Percentiles rank a stretch among this genome's conserved stretches.
Conservation (phyloP, 2,797 vertebrate species). For the Serranus cabrilla region DNA sequence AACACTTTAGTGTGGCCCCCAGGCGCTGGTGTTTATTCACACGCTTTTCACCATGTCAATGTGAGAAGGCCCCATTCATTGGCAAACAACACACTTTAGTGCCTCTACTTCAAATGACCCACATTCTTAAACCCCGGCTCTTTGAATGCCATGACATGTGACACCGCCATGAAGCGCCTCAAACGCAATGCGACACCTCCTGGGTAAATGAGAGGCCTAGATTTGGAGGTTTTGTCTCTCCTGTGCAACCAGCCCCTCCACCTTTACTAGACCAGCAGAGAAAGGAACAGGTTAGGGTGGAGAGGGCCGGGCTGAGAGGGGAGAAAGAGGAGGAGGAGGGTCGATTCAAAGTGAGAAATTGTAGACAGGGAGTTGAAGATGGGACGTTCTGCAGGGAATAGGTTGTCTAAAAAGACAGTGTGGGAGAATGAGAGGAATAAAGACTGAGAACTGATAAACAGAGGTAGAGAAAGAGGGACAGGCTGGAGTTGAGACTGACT, state of each 20-base stretch:
- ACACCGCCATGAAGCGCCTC: slow-evolving; percentile 80
- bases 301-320: slow-evolving; percentile 36
- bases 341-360: slow-evolving; percentile 62
- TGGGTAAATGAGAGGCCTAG: slow-evolving; percentile 80
- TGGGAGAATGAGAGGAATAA: slow-evolving; percentile 71
- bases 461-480: slow-evolving; percentile 53
- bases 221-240: slow-evolving; percentile 75
- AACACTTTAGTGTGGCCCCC: slow-evolving; percentile 82
- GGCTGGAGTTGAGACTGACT: slow-evolving; percentile 57
- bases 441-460: slow-evolving; percentile 41
- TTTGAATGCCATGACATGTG: slow-evolving; percentile 84
- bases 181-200: slow-evolving; percentile 82
- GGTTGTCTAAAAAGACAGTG: slow-evolving; percentile 57
- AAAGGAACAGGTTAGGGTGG: slow-evolving; percentile 73
- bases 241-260: slow-evolving; percentile 1
- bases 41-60: slow-evolving; percentile 85
- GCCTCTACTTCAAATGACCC: slow-evolving; percentile 89
- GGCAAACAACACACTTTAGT: slow-evolving; percentile 87
- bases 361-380: slow-evolving; percentile 61
- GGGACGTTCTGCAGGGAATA: slow-evolving; percentile 68
- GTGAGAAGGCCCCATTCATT: slow-evolving; percentile 87
- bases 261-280: slow-evolving; percentile 45
- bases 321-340: slow-evolving; percentile 23
- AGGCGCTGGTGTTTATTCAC: slow-evolving; percentile 86
- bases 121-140: slow-evolving; percentile 83